These are phyloP conservation scores for Opisthocomus hoazin DNA, from an alignment of 2,113 vertebrate species.

Conservation along the genomic window DNA sequence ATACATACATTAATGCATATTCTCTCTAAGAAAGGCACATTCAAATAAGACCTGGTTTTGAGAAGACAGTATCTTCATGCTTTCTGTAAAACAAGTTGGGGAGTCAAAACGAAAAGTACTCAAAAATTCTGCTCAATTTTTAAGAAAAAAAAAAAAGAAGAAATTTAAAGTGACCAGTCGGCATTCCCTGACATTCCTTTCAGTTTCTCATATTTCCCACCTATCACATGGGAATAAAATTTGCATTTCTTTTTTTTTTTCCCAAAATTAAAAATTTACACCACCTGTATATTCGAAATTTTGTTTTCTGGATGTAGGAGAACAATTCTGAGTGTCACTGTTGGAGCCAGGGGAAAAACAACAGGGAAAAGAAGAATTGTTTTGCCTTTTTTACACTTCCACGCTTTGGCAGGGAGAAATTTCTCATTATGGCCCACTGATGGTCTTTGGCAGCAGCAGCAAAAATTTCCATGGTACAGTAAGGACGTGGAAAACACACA, in stretches of 20 bases:
- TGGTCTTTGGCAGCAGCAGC: background rate
- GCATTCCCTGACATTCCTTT: accelerated
- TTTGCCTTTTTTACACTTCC: background rate
- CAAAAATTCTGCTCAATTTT: background rate
- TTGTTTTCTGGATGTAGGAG: background rate
- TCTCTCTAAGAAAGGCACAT: background rate
- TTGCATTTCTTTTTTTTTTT: background rate
- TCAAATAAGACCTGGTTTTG: background rate
- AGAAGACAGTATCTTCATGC: background rate
- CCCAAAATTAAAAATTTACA: background rate
- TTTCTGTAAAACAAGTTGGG: background rate
- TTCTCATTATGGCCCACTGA: background rate
- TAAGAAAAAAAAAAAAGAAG: background rate
- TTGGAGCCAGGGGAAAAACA: background rate
- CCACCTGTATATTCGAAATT: background rate
- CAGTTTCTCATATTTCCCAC: background rate
- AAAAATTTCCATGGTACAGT: background rate
- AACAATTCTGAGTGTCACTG: background rate
- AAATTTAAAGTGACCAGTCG: background rate
- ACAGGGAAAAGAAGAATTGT: background rate
- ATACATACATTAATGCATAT: background rate
- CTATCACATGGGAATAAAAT: background rate
- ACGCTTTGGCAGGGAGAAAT: background rate
- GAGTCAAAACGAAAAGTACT: background rate
- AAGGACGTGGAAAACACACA: background rate